phyloP scores from a whole-genome alignment of 1,140 invertebrate species.

The Danaus melanippus region DNA sequence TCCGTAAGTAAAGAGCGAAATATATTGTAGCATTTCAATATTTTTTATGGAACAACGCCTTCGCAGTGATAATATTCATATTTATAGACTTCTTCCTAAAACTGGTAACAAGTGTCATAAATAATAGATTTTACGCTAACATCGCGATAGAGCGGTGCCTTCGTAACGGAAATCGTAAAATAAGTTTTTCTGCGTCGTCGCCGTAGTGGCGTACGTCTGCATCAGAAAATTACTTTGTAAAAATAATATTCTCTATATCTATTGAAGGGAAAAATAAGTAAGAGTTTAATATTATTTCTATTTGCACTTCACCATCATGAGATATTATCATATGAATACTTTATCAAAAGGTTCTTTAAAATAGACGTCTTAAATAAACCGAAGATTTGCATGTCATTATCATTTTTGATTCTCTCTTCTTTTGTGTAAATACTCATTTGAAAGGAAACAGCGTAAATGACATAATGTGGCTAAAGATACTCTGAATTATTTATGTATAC shows the following conservation, averaged over 20 bases:
- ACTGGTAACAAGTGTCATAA: constrained; percentile 55
- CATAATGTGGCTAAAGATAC: constrained; percentile 68
- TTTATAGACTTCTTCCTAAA: constrained; percentile 37
- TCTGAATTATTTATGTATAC: constrained; percentile 62
- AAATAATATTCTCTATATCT: no score
- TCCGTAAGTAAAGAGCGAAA: no score
- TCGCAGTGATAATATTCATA: constrained; percentile 36
- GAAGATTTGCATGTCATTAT: constrained; percentile 69
- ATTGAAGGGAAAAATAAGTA: no score
- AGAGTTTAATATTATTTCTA: no score
- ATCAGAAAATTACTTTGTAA: constrained; percentile 5
- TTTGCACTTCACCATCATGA: no score
- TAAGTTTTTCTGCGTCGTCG: constrained; percentile 57
- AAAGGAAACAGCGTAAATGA: constrained; percentile 68
- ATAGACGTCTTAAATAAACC: constrained; percentile 34
- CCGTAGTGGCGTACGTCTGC: constrained; percentile 28
- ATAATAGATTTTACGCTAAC: constrained; percentile 59
- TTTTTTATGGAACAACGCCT: constrained; percentile 15
- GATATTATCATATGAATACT: no score
- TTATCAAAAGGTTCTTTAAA: no score
- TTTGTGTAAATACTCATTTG: constrained; percentile 67
- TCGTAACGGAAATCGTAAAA: constrained; percentile 64
- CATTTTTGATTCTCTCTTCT: constrained; percentile 71
- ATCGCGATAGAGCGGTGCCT: constrained; percentile 44
- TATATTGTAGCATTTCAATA: no score